phyloP scores from a whole-genome alignment of 2,888 invertebrate species.

The Bellardia pandia region DNA sequence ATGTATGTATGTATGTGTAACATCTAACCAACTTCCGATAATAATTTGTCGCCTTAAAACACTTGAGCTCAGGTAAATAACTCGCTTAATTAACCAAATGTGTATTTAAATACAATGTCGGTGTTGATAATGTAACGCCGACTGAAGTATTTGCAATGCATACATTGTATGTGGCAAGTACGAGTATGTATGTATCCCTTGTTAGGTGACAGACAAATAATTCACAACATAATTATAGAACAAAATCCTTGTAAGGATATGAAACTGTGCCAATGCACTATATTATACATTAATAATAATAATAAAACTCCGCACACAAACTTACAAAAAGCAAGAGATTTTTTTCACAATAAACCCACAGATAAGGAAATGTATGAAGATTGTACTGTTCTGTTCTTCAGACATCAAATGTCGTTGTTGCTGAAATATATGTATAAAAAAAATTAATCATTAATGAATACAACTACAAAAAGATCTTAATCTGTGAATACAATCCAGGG shows the following conservation, averaged over 20 bases:
- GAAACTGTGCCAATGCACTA: conserved; percentile 15
- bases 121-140: not conserved
- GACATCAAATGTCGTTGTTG: conserved; percentile 5
- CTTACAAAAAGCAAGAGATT: not conserved
- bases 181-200: not conserved
- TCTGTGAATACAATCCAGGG: conserved; percentile 37
- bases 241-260: conserved; percentile 21
- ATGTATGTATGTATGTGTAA: not conserved
- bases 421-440: conserved; percentile 12
- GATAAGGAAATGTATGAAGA: conserved; percentile 38
- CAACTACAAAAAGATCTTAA: conserved; percentile 59
- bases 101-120: conserved; percentile 20
- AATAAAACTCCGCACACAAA: not conserved
- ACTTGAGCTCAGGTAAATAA: conserved; percentile 10
- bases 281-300: not conserved
- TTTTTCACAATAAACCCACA: conserved; percentile 3
- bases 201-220: not conserved
- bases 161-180: not conserved
- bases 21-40: not conserved
- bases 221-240: conserved; percentile 20
- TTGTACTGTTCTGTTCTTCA: not conserved
- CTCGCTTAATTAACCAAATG: conserved; percentile 21
- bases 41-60: not conserved
- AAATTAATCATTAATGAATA: conserved; percentile 55
- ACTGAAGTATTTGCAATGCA: too few relatives aligned